Base-by-base conservation (phyloP, 1,140 invertebrate genomes). In the Drosophila auraria region DNA sequence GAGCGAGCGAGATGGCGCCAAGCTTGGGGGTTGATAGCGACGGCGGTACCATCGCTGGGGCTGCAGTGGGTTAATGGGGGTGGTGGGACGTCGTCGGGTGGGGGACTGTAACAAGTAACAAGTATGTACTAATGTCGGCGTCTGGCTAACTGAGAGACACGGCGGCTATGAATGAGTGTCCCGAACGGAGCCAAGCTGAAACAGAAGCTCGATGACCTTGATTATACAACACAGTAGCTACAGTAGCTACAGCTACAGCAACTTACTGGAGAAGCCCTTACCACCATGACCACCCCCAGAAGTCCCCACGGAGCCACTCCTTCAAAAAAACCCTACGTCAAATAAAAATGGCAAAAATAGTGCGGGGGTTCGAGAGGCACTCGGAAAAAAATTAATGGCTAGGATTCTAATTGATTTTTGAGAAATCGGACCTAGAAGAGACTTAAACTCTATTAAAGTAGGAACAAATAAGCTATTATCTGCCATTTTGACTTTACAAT, bases 121-220 rank as follows among this genome's bases (percentile, higher is more conserved):
- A 78, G 82, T 63, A 78, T 73, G 78, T 83, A 80, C 82, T 84
- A 84, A 84, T 89, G 83, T 84, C 78, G 82, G 81, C 82, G 86
- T 86, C 84, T 89, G 86, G 82, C 86, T 86, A 90, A 89, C 86
- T 86, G 87, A 70, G 84, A 86, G 84, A 86, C 77, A 73, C 78
- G 73, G 84, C 84, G 70, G 82, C 83, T 90, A 71, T 78, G 84
- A 87, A 66, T 83, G 70, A 89, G 65, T 76, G 74, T 40, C 56
- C 56, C 57, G 49, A 47, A 36, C 57, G 45, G 38, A 50, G 49
- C 23, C 27, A 69, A 76, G 82, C 73, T 81, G 79, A 77, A 72
- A 83, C 61, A 58, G 84, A 64, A 70, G 82, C 82, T 89, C 68
- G 84, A 87, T 87, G 84, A 87, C 84, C 84, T 87, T 87, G 84